phyloP scores from a whole-genome alignment of 2,113 vertebrate genomes.

The Tor tambroides region DNA sequence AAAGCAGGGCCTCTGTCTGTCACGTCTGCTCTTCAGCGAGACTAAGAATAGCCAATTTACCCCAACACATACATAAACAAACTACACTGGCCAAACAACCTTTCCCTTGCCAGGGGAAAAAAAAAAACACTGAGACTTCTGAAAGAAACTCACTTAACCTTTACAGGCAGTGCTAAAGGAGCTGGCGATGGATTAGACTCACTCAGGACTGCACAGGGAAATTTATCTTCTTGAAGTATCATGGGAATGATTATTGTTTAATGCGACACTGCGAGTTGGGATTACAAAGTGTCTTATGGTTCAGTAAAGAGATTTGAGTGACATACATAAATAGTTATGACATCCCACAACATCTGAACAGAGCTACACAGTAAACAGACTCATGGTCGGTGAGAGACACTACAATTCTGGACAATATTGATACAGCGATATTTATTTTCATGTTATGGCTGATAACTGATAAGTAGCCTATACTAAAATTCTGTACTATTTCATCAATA shows the following conservation, averaged over 20 bases:
- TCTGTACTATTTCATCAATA: not conserved
- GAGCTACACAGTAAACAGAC: not conserved
- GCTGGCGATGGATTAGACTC: slow-evolving; percentile 15
- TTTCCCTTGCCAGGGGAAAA: not conserved
- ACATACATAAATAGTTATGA: not conserved
- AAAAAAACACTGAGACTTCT: not conserved
- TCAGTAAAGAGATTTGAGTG: not conserved
- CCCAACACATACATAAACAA: slow-evolving; percentile 34
- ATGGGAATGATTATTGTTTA: slow-evolving; percentile 24
- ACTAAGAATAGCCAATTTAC: slow-evolving; percentile 46
- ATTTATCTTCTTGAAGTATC: slow-evolving; percentile 43
- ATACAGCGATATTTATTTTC: not conserved
- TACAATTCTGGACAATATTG: not conserved
- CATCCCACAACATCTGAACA: not conserved
- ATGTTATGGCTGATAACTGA: not conserved
- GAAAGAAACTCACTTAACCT: slow-evolving; percentile 48
- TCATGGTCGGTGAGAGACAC: not conserved
- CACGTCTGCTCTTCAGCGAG: slow-evolving; percentile 38
- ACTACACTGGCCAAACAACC: slow-evolving; percentile 8
- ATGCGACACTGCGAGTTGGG: slow-evolving; percentile 11
- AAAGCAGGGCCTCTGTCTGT: slow-evolving; percentile 35
- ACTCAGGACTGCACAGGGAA: slow-evolving; percentile 6
- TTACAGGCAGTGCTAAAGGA: slow-evolving; percentile 33
- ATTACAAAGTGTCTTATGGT: slow-evolving; percentile 2
- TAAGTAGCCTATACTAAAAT: not conserved